Evolutionary conservation across 1,140 invertebrate species (phyloP).

Genomic region (Halyomorpha halys): DNA sequence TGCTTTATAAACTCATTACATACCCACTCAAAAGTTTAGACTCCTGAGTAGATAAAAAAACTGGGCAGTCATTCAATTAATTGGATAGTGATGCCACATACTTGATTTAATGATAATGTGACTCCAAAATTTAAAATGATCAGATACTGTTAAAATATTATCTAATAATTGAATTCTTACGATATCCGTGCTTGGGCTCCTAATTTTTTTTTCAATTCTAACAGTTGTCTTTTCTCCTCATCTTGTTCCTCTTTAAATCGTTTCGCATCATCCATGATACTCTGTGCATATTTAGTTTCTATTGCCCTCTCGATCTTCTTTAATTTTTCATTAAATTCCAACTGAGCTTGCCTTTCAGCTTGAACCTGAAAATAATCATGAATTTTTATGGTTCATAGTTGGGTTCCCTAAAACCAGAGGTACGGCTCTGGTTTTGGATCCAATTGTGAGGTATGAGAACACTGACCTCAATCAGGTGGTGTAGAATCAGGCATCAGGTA

Average conservation of each 20-base stretch:
- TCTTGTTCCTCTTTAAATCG: conserved; percentile 27
- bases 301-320: conserved; percentile 28
- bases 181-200: conserved; percentile 21
- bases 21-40: too few species aligned
- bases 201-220: conserved; percentile 24
- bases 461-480: too few species aligned
- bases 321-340: conserved; percentile 28
- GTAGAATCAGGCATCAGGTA: too few species aligned
- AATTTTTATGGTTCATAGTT: too few species aligned
- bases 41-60: too few species aligned
- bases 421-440: too few species aligned
- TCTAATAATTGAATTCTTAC: neutral
- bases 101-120: too few species aligned
- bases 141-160: neutral
- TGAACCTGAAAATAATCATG: conserved; percentile 22
- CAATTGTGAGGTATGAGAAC: too few species aligned
- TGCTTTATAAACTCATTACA: too few species aligned
- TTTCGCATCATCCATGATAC: conserved; percentile 25
- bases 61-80: too few species aligned
- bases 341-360: conserved; percentile 27
- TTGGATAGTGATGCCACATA: too few species aligned
- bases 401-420: too few species aligned
- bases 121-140: neutral
- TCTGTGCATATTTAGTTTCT: conserved; percentile 26
- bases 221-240: conserved; percentile 13